These are phyloP conservation scores for Sinocyclocheilus anophthalmus DNA, from an alignment of 2,113 vertebrate species.

Conservation along the genomic window DNA sequence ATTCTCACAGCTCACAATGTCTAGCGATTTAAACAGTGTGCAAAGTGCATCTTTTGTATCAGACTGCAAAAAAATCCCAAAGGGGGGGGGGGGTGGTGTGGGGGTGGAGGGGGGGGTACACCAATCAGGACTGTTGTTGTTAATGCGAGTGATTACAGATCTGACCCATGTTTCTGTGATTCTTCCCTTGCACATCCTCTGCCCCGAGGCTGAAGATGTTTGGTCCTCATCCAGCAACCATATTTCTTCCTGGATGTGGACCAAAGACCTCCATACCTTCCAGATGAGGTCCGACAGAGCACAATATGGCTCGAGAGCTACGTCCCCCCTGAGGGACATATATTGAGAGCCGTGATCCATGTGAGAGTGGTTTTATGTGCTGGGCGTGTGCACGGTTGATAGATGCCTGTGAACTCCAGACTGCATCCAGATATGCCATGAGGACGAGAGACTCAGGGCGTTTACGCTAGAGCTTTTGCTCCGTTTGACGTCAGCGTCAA, in stretches of 20 bases:
- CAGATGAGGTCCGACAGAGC: conserved; percentile 55
- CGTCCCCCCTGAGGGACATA: conserved; percentile 57
- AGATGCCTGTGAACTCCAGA: conserved; percentile 28
- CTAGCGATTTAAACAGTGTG: background rate
- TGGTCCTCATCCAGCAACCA: conserved; percentile 42
- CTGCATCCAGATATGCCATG: background rate
- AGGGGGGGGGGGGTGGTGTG: too few relatives aligned
- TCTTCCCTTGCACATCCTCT: background rate
- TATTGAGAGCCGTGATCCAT: background rate
- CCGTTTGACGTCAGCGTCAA: background rate
- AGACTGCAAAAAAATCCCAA: background rate
- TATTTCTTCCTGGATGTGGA: conserved; percentile 14
- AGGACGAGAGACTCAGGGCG: background rate
- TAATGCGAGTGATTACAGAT: background rate
- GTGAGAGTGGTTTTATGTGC: conserved; percentile 6
- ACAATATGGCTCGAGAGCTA: conserved; percentile 47
- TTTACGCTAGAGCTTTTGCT: background rate
- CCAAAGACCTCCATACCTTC: conserved; percentile 39
- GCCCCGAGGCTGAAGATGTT: conserved; percentile 54
- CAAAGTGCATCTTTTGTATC: background rate
- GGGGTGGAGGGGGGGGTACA: too few relatives aligned
- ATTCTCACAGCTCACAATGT: background rate
- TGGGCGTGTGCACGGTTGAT: conserved; percentile 30
- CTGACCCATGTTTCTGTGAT: background rate
- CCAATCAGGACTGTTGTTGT: background rate